A percentile compares a stretch with the other conserved stretches of the same genome.
Evolutionary conservation across 2,797 vertebrate genomes (phyloP).

Genomic region (Taeniopygia guttata): DNA sequence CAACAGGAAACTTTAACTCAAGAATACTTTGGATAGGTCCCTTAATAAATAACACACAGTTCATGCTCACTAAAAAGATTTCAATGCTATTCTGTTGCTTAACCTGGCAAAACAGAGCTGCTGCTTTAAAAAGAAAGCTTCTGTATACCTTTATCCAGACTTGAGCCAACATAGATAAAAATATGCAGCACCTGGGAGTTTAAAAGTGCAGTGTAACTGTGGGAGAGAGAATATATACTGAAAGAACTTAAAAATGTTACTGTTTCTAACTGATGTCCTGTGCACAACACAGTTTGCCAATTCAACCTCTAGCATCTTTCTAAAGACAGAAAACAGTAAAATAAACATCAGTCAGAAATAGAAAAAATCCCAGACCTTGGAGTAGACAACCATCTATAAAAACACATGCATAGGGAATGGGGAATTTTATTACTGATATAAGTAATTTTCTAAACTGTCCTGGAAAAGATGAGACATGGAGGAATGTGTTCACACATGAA

Average conservation of each 20-base stretch:
- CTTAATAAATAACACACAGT: not conserved
- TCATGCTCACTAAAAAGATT: not conserved
- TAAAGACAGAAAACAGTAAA: not conserved
- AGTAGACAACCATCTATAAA: slow-evolving; percentile 19
- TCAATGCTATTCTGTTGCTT: not conserved
- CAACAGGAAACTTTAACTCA: not conserved
- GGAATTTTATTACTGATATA: slow-evolving; percentile 23
- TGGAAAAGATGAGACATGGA: not conserved
- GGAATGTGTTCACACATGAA: not conserved
- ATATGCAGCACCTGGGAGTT: not conserved
- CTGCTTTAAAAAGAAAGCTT: not conserved
- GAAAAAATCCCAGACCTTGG: not conserved
- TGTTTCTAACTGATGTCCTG: not conserved
- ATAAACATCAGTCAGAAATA: not conserved
- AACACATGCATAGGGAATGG: slow-evolving; percentile 30
- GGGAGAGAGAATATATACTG: not conserved
- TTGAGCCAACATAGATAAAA: not conserved
- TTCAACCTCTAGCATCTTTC: not conserved
- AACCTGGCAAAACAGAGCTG: not conserved
- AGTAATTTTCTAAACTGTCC: slow-evolving; percentile 57
- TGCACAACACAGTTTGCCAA: not conserved
- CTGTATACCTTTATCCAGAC: not conserved
- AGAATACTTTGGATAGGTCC: not conserved
- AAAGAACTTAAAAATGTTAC: not conserved
- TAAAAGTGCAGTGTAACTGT: not conserved